Percentiles rank a stretch among this genome's conserved stretches.
Conservation (phyloP, 2,113 vertebrate species). For the Podarcis muralis region DNA sequence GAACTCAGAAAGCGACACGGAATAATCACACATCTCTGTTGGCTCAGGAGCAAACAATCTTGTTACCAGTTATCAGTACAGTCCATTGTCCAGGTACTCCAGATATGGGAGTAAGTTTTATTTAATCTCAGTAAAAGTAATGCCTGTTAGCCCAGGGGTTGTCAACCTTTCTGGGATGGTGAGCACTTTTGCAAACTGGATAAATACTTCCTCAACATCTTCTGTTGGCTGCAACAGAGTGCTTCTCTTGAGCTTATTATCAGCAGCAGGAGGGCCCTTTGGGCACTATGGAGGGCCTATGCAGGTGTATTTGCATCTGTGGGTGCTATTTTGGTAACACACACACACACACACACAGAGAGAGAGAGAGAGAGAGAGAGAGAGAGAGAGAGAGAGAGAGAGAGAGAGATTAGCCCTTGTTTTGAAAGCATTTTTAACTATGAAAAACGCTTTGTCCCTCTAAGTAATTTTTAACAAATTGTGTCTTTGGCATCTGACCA, state of each 20-base stretch:
- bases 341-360: too few relatives aligned
- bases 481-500: neutral
- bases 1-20: neutral
- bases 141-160: neutral
- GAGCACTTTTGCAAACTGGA: too few relatives aligned
- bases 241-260: too few relatives aligned
- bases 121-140: neutral
- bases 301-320: too few relatives aligned
- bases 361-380: too few relatives aligned
- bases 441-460: neutral
- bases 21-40: neutral
- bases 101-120: neutral
- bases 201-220: too few relatives aligned
- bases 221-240: too few relatives aligned
- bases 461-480: neutral
- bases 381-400: too few relatives aligned
- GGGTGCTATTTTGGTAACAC: too few relatives aligned
- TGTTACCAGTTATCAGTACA: neutral
- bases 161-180: too few relatives aligned
- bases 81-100: neutral
- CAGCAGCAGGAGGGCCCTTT: too few relatives aligned
- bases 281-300: too few relatives aligned
- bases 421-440: neutral
- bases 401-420: neutral
- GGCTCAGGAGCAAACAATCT: neutral